Conservation (phyloP, 2,888 invertebrate species). For the Eudemis profundana region DNA sequence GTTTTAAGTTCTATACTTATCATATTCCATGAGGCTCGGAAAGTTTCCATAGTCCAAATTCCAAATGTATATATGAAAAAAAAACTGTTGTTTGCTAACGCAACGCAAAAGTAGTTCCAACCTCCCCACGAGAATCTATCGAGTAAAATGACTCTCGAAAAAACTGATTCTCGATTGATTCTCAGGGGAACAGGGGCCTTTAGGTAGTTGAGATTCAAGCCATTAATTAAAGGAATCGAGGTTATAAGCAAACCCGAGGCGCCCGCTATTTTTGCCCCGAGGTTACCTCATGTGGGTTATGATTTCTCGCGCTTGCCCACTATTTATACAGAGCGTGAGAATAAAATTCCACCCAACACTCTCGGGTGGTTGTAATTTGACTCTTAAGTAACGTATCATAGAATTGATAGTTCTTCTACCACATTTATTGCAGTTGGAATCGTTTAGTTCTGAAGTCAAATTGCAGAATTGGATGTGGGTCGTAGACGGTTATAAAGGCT, state of each 20-base stretch:
- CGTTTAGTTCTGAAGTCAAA: background rate
- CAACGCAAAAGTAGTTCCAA: too few species aligned
- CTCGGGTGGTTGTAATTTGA: background rate
- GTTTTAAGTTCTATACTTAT: too few species aligned
- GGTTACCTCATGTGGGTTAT: constrained; percentile 74
- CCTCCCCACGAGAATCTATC: too few species aligned
- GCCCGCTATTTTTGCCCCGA: constrained; percentile 71
- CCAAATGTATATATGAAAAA: too few species aligned
- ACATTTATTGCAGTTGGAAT: constrained; percentile 1
- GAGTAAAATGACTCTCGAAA: too few species aligned
- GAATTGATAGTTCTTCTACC: background rate
- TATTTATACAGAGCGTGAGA: constrained; percentile 58
- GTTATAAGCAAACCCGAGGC: constrained; percentile 48
- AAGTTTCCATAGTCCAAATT: too few species aligned
- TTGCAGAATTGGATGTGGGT: constrained; percentile 60
- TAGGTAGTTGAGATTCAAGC: background rate
- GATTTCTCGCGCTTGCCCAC: constrained; percentile 69
- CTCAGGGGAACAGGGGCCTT: background rate
- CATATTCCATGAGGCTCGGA: too few species aligned
- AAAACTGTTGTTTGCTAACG: too few species aligned
- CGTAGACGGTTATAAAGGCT: constrained; percentile 53
- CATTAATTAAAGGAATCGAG: constrained; percentile 45
- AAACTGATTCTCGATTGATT: too few species aligned
- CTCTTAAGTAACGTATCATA: background rate
- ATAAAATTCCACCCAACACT: constrained; percentile 4